Evolutionary conservation across 2,888 invertebrate species (phyloP), one percentile per base, ranked within the genome.

Genomic region (Dorcus hopei): DNA sequence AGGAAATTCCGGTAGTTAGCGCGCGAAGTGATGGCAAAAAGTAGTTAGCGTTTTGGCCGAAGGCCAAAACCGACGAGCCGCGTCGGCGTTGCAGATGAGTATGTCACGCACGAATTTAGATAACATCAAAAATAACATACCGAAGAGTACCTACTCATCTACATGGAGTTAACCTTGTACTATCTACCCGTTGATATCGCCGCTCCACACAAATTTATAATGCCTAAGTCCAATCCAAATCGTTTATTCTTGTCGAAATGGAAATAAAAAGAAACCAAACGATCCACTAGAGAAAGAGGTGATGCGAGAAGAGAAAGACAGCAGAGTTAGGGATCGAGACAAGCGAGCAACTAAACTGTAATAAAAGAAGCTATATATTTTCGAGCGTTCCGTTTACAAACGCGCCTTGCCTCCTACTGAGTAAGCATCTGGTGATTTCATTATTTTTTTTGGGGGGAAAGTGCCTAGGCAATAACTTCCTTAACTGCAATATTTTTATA

Each of bases 311-410:
- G 26, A 33, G 26, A 33, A 7, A 33, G 26, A 33, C 7, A 33
- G 6, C 5, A 33, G 26, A 33, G 26, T 6, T 14, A 9, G 14
- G 14, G 42, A 42, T 42, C 11, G 14, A 42, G 54, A 48, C 43
- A 47, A 54, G 42, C 43, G 52, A 54, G 52, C 53, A 58, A 65
- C 64, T 65, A 61, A 67, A 66, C 66, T 63, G 68, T 65, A 69
- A 69, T 69, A 68, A 68, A 69, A 66, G 65, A 59, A 59, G 63
- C 66, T 61, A 63, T 65, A 68, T 67, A 68, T 68, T 66, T 63
- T 62, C 61, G 58, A 57, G 57, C 59, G 58, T 54, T 48, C 60
- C 52, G 54, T 39, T 9, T 47, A 54, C 19, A 56, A 54, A 57
- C 59, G 62, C 62, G 63, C 61, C 63, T 62, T 64, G 64, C 63